These are phyloP conservation scores for Lampropteryx suffumata DNA, from an alignment of 2,888 invertebrate species.

Conservation along the genomic window DNA sequence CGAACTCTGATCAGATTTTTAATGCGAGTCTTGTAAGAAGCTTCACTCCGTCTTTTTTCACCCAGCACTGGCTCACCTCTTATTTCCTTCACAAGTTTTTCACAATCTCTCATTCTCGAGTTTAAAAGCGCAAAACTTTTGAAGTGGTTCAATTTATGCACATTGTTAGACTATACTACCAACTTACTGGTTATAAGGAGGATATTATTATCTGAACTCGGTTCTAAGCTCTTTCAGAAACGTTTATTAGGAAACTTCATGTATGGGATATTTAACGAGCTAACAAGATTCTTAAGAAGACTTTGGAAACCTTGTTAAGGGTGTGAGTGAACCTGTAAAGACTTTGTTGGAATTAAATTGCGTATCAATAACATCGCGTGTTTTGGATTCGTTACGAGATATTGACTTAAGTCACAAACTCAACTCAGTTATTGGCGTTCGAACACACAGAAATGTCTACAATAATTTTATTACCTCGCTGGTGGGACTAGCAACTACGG, in stretches of 20 bases:
- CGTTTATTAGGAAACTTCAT: constrained; percentile 30
- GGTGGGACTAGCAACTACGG: background rate
- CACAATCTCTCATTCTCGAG: constrained; percentile 15
- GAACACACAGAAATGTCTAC: background rate
- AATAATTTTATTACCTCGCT: constrained; percentile 1
- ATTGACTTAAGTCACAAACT: no score
- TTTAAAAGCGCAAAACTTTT: constrained; percentile 11
- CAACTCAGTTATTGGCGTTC: no score
- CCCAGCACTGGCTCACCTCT: background rate
- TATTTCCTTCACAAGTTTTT: constrained; percentile 1
- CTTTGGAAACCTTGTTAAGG: background rate
- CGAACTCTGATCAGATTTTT: no score
- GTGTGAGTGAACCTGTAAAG: background rate
- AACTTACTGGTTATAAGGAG: constrained; percentile 29
- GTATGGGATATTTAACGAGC: constrained; percentile 27
- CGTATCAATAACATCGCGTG: no score
- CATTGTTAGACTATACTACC: constrained; percentile 34
- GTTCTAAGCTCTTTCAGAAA: constrained; percentile 13
- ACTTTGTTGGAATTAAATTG: no score
- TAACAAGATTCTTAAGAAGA: constrained; percentile 12
- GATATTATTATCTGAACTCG: constrained; percentile 19
- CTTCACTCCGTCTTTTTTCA: background rate
- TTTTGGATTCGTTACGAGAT: no score
- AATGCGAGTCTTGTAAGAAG: no score
- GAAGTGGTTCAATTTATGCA: constrained; percentile 43